A percentile compares a stretch with the other conserved stretches of the same genome.
These are phyloP conservation scores for Isurus oxyrinchus DNA, from an alignment of 2,113 vertebrate species.

Conservation along the genomic window DNA sequence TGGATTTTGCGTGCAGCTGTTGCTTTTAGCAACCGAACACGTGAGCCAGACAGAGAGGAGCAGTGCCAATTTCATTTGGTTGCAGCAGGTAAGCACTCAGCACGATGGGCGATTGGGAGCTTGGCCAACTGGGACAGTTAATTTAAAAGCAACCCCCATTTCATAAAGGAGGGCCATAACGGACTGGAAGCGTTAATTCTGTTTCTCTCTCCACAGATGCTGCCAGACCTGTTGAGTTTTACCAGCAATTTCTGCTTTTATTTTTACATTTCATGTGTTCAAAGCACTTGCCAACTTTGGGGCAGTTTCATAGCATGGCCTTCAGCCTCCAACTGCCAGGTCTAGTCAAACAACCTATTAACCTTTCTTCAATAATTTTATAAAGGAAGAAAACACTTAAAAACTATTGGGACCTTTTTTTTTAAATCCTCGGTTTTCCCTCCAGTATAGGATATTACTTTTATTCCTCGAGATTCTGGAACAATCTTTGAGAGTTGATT, in stretches of 20 bases:
- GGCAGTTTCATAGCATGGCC: not conserved
- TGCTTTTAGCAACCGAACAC: not conserved
- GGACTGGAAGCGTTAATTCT: too few species aligned
- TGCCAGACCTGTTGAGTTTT: too few species aligned
- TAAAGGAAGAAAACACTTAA: not conserved
- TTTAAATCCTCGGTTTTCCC: not conserved
- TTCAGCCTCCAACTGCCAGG: not conserved
- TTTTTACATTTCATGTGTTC: not conserved
- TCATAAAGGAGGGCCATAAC: too few species aligned
- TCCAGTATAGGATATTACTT: not conserved
- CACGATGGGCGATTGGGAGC: not conserved
- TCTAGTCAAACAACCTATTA: too few species aligned
- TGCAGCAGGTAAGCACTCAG: not conserved
- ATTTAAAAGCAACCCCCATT: not conserved
- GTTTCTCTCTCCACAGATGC: too few species aligned
- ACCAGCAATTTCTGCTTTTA: too few species aligned
- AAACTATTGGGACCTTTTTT: not conserved
- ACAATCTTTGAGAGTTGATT: not conserved
- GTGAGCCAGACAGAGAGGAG: not conserved
- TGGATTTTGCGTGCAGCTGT: not conserved
- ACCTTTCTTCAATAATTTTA: not conserved
- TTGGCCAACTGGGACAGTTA: not conserved
- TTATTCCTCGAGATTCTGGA: not conserved
- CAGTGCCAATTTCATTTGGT: not conserved
- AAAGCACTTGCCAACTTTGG: not conserved